phyloP scores from a whole-genome alignment of 2,797 vertebrate genomes.

The Takifugu rubripes region DNA sequence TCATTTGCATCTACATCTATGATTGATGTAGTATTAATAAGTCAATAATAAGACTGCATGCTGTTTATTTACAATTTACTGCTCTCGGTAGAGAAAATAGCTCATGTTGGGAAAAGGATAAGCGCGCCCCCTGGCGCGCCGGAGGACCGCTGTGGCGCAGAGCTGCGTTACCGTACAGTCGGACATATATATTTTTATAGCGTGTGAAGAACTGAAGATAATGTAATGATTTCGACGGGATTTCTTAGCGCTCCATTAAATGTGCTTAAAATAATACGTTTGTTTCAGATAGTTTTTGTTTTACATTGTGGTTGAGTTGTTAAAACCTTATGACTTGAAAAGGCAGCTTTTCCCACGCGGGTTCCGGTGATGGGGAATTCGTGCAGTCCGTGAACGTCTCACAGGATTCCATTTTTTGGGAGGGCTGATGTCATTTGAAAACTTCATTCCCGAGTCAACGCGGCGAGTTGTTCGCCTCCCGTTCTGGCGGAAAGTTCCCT shows the following conservation, averaged over 20 bases:
- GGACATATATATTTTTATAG: not conserved
- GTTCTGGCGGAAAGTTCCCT: slow-evolving; percentile 37
- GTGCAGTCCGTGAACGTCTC: slow-evolving; percentile 27
- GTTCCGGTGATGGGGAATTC: slow-evolving; percentile 6
- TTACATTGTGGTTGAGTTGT: no score
- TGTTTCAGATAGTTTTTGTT: no score
- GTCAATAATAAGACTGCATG: no score
- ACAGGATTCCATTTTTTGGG: slow-evolving; percentile 49
- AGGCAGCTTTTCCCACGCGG: no score
- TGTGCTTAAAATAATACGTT: no score
- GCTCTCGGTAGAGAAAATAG: no score
- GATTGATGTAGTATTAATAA: no score
- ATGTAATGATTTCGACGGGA: not conserved
- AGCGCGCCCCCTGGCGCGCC: slow-evolving; percentile 47
- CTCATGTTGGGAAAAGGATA: not conserved
- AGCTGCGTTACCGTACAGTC: not conserved
- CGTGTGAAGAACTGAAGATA: not conserved
- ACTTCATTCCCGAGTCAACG: slow-evolving; percentile 69
- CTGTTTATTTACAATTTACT: no score
- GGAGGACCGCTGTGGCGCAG: slow-evolving; percentile 39
- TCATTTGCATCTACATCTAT: no score
- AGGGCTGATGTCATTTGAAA: slow-evolving; percentile 80
- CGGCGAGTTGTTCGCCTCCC: slow-evolving; percentile 50
- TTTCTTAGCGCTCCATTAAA: not conserved
- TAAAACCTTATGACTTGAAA: no score